Percentiles rank a stretch among this genome's conserved stretches.
Conservation (phyloP, 1,140 invertebrate species). For the Drosophila micromelanica region DNA sequence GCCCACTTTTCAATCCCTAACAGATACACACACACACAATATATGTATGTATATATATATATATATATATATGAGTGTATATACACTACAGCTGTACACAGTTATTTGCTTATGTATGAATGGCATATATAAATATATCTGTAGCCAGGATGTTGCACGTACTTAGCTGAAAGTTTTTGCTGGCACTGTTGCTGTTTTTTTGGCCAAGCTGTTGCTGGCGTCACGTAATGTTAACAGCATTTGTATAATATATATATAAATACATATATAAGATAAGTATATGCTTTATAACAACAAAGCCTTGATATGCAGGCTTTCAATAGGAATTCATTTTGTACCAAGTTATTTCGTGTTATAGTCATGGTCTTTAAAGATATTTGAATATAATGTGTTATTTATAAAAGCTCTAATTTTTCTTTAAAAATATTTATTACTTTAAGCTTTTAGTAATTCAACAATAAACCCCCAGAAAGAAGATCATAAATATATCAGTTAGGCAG, state of each 20-base stretch:
- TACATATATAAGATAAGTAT: slow-evolving; percentile 1
- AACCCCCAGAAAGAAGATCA: too few relatives aligned
- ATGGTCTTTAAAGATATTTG: not conserved
- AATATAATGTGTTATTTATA: too few relatives aligned
- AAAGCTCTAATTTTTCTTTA: too few relatives aligned
- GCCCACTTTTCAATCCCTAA: slow-evolving; percentile 33
- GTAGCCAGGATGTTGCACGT: slow-evolving; percentile 13
- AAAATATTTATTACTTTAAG: too few relatives aligned
- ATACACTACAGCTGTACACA: not conserved
- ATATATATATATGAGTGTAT: slow-evolving; percentile 1
- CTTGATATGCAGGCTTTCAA: not conserved
- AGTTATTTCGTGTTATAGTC: not conserved
- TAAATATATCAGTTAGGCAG: too few relatives aligned
- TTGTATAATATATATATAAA: slow-evolving; percentile 26
- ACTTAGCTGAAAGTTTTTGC: slow-evolving; percentile 49
- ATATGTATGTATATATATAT: slow-evolving; percentile 3
- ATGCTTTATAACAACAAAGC: not conserved
- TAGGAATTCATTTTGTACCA: not conserved
- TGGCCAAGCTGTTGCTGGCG: slow-evolving; percentile 66
- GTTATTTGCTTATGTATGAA: not conserved
- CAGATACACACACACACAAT: slow-evolving; percentile 14
- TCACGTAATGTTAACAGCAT: slow-evolving; percentile 61
- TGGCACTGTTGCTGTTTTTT: slow-evolving; percentile 35
- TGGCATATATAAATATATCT: not conserved
- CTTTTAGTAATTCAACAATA: too few relatives aligned